phyloP scores from a whole-genome alignment of 2,888 invertebrate species.

The Spodoptera littoralis region DNA sequence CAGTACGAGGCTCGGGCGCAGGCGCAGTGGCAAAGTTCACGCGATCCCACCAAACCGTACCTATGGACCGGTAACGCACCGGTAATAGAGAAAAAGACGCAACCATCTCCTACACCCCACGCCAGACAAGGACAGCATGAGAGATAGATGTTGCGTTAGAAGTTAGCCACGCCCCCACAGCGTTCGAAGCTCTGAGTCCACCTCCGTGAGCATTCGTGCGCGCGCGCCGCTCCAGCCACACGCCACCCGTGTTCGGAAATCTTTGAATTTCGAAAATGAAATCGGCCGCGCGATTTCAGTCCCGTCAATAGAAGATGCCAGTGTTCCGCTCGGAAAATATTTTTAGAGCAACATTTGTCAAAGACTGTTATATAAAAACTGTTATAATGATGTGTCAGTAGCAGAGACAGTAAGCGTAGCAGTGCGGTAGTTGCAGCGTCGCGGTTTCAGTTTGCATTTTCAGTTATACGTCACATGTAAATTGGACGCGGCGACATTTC shows the following conservation, averaged over 20 bases:
- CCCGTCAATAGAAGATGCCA: slow-evolving; percentile 67
- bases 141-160: slow-evolving; percentile 86
- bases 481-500: slow-evolving; percentile 66
- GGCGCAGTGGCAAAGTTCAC: slow-evolving; percentile 86
- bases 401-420: slow-evolving; percentile 60
- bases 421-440: slow-evolving; percentile 64
- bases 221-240: slow-evolving; percentile 82
- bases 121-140: slow-evolving; percentile 70
- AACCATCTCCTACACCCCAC: slow-evolving; percentile 21
- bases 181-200: slow-evolving; percentile 79
- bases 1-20: slow-evolving; percentile 70
- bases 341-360: slow-evolving; percentile 38
- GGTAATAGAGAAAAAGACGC: slow-evolving; percentile 76
- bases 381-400: slow-evolving; percentile 64
- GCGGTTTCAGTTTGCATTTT: slow-evolving; percentile 80
- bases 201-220: slow-evolving; percentile 87
- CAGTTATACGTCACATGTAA: slow-evolving; percentile 76
- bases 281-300: slow-evolving; percentile 73
- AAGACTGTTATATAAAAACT: slow-evolving; percentile 45
- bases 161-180: slow-evolving; percentile 80
- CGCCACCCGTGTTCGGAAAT: slow-evolving; percentile 72
- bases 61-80: slow-evolving; percentile 79
- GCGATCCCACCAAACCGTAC: slow-evolving; percentile 79
- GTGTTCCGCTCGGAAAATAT: slow-evolving; percentile 58
- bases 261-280: slow-evolving; percentile 68